Evolutionary conservation across 2,113 vertebrate species (phyloP), one percentile per base, ranked within the genome.

Genomic region (Cryptomyrus ogoouensis): DNA sequence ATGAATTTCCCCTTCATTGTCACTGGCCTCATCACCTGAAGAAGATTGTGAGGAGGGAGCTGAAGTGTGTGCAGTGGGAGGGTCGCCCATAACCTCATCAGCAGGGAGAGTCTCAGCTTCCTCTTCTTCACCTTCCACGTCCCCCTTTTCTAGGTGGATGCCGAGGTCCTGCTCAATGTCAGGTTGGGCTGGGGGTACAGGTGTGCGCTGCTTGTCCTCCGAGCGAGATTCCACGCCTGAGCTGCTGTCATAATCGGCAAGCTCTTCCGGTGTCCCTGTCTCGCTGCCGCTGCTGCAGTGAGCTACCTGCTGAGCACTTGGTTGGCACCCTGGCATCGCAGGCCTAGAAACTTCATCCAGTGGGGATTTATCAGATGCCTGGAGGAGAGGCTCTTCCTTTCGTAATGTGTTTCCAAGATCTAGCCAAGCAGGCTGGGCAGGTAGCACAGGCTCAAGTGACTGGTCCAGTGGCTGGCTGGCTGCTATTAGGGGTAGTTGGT

Each of bases 251-350:
- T 94, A 94, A 27, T 96, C 95, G 3, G 93, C 93, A 2, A 96
- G 92, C 56, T 97, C 96, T 89, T 97, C 97, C 0, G 96, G 96
- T 0, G 95, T 96, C 92, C 96, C 96, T 0, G 94, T 94, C 90
- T 95, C 96, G 6, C 96, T 96, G 93, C 95, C 96, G 7, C 96
- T 96, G 93, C 95, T 95, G 92, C 94, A 95, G 91, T 95, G 93
- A 9, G 93, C 94, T 1, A 94, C 94, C 66, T 94, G 90, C 49
- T 96, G 96, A 2, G 94, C 93, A 70, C 94, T 95, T 19, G 96
- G 96, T 92, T 92, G 94, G 95, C 53, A 95, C 93, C n/a, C 93
- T 42, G 87, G 49, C 39, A 88, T 39, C 21, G 87, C 80, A 19
- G 93, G 92, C 89, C 89, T 70, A 87, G 62, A 91, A 89, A 17